Percentiles rank a stretch among this genome's conserved stretches.
These are phyloP conservation scores for Gymnopithys bicolor DNA, from an alignment of 2,797 vertebrate genomes.

Conservation along the genomic window DNA sequence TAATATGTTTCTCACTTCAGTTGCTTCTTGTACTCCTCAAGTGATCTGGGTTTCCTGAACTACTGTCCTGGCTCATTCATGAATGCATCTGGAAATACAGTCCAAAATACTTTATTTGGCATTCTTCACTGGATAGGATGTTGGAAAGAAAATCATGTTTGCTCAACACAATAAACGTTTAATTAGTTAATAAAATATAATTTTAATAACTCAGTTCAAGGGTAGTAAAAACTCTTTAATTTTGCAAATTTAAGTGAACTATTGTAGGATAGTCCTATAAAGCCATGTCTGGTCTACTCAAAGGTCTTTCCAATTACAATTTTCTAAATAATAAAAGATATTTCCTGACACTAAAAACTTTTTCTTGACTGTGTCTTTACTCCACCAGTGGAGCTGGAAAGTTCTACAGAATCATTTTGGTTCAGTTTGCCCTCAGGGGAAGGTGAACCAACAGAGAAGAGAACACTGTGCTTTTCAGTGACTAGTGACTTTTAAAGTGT, in stretches of 20 bases:
- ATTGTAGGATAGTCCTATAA: neutral
- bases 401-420: neutral
- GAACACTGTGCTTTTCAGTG: neutral
- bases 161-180: neutral
- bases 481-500: neutral
- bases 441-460: neutral
- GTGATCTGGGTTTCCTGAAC: neutral
- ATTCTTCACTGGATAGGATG: neutral
- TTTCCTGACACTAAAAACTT: neutral
- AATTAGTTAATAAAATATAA: conserved; percentile 14
- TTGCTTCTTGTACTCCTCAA: neutral
- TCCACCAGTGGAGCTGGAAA: neutral
- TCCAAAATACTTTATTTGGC: neutral
- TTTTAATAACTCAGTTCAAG: neutral
- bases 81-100: neutral
- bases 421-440: neutral
- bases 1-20: neutral
- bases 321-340: neutral
- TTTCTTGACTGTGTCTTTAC: neutral
- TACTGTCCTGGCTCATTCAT: neutral
- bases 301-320: neutral
- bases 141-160: neutral
- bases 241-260: neutral
- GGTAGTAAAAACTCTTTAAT: neutral
- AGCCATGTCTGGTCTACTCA: neutral